Base-by-base conservation (phyloP, 2,888 invertebrate species). In the Oligia strigilis region DNA sequence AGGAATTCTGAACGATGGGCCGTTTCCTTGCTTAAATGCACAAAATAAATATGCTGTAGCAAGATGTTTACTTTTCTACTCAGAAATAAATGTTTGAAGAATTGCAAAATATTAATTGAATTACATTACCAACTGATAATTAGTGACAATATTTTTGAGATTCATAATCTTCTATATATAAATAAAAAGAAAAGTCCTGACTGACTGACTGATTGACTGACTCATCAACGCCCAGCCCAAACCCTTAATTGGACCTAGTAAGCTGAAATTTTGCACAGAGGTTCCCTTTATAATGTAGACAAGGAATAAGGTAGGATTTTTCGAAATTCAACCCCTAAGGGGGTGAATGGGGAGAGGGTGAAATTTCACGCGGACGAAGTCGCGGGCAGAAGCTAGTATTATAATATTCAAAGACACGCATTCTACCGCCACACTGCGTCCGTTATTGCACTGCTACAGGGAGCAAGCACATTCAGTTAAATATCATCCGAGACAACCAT, bases 401-500 rank as follows among this genome's bases (percentile, higher is more conserved):
- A 71, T 40, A 58, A 55, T 29, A 72, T 72, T 55, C 17, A 72
- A 46, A 23, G 8, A n/a, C 52, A 40, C 14, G 9, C 58, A 17
- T 17, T 14, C 14, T 23, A 58, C 40, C 76, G 19, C 62, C 2
- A n/a, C 36, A 29, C 19, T 9, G 29, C 43, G 52, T 62, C 3
- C n/a, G n/a, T n/a, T 71, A 64, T 43, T 66, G 40, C 55, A 19
- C 43, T 29, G 29, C 9, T 65, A 43, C 65, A 17, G 17, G 23
- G 72, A 66, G 46, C 46, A 1, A 52, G 36, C 5, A 29, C 9
- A 43, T 64, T 55, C 58, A 49, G 46, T 1, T 49, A 67, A 36
- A 66, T 72, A 77, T 60, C 60, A 52, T 73, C 67, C 29, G 40
- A 40, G 60, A 40, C 36, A 29, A 23, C 29, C 52, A 58, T 17